A percentile compares a stretch with the other conserved stretches of the same genome.
These are phyloP conservation scores for Metallyticus violacea DNA, from an alignment of 2,888 invertebrate species.

Conservation along the genomic window DNA sequence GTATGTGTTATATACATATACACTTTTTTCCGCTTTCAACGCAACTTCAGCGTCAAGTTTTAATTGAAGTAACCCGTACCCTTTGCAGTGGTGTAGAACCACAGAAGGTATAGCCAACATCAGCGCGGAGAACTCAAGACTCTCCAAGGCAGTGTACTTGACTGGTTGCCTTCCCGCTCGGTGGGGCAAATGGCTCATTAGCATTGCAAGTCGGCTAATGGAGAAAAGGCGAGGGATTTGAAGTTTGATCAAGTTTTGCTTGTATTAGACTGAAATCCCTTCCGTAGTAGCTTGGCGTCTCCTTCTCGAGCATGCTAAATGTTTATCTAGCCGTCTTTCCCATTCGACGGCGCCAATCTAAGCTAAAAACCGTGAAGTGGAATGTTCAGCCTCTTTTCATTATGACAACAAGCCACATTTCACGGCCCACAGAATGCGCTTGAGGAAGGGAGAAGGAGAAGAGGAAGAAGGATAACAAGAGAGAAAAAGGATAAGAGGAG, in stretches of 20 bases:
- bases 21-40: not conserved
- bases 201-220: slow-evolving; percentile 20
- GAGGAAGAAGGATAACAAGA: not conserved
- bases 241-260: slow-evolving; percentile 15
- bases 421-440: slow-evolving; percentile 8
- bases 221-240: slow-evolving; percentile 19
- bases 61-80: slow-evolving; percentile 1
- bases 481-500: not conserved
- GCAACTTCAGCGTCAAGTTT: not conserved
- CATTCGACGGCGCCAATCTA: not conserved
- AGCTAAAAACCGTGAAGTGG: slow-evolving; percentile 25
- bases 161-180: not conserved
- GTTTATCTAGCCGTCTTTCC: not conserved
- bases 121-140: not conserved
- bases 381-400: slow-evolving; percentile 14
- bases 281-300: not conserved
- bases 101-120: not conserved
- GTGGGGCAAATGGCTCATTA: slow-evolving; percentile 17
- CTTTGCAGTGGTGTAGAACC: not conserved
- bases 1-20: not conserved
- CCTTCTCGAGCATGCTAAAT: not conserved
- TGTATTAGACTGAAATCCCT: not conserved
- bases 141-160: not conserved
- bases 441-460: not conserved
- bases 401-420: slow-evolving; percentile 18